Evolutionary conservation across 2,113 vertebrate genomes (phyloP), one percentile per base, ranked within the genome.

Genomic region (rat (Rattus norvegicus)): DNA sequence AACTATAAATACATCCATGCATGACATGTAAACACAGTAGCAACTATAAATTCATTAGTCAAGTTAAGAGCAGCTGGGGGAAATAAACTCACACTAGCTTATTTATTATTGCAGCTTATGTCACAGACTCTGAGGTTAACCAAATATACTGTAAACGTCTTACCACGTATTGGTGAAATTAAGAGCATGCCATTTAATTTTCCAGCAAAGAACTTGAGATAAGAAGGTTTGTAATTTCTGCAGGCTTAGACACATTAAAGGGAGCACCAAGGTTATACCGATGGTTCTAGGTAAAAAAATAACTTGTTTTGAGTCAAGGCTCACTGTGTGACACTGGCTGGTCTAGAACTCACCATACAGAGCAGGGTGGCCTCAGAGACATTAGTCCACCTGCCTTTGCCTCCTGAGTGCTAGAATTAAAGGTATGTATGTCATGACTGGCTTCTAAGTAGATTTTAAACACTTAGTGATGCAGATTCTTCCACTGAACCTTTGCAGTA

Each of bases 191-290:
- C 77, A 90, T 56, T 91, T 91, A 76, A 70, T 70, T 93, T 92
- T 93, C 43, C 13, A 47, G 10, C 39, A 91, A 59, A 47, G 52
- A 76, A 52, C 28, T 61, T 95, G 22, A 90, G 36, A 26, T 65
- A 92, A 14, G 47, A 33, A 39, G 30, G 63, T 28, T 72, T 73
- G 1, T 77, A 81, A 84, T 93, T 91, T 80, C 26, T 28, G 39
- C 16, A 56, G 11, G 65, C 86, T 90, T 79, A 67, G 10, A 72
- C 10, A 59, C 81, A 54, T 89, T 85, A 87, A 75, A 86, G 52
- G 75, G 36, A 54, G 43, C 33, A 87, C 94, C 85, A 93, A 54
- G 47, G 73, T 95, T 94, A 61, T 76, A 61, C 36, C 89, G 28
- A 92, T 9, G 12, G n/a, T 19, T 85, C 39, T 86, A 81, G 49